Conservation (phyloP, 2,888 invertebrate species). For the Operophtera brumata region DNA sequence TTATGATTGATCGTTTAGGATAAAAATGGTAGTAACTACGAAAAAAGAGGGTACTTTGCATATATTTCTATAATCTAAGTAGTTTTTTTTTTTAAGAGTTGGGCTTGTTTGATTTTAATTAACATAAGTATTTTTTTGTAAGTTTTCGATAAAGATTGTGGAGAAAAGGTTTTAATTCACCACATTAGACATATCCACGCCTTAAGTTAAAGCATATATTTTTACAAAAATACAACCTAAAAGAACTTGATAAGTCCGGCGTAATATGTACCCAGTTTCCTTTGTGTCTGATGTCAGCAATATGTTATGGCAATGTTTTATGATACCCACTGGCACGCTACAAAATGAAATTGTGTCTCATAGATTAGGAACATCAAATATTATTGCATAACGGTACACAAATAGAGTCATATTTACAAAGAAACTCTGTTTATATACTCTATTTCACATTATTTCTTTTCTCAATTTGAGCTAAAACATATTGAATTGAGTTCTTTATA, state of each 20-base stretch:
- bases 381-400: constrained; percentile 1
- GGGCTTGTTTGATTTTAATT: no score
- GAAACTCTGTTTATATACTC: neutral
- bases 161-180: no score
- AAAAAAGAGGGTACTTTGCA: no score
- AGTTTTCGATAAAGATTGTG: no score
- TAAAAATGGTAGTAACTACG: no score
- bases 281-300: constrained; percentile 29
- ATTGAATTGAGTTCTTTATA: neutral
- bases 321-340: constrained; percentile 25
- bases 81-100: no score
- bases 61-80: no score
- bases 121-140: no score
- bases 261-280: constrained; percentile 10
- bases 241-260: constrained; percentile 11
- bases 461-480: neutral
- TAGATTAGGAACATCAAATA: constrained; percentile 16
- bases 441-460: constrained; percentile 1
- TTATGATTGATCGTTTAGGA: no score
- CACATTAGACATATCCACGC: no score
- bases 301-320: constrained; percentile 31
- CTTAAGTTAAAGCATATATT: neutral
- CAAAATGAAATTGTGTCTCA: constrained; percentile 21
- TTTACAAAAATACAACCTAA: neutral
- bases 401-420: neutral